Evolutionary conservation across 2,888 invertebrate genomes (phyloP).

Genomic region (Epicampocera succincta): DNA sequence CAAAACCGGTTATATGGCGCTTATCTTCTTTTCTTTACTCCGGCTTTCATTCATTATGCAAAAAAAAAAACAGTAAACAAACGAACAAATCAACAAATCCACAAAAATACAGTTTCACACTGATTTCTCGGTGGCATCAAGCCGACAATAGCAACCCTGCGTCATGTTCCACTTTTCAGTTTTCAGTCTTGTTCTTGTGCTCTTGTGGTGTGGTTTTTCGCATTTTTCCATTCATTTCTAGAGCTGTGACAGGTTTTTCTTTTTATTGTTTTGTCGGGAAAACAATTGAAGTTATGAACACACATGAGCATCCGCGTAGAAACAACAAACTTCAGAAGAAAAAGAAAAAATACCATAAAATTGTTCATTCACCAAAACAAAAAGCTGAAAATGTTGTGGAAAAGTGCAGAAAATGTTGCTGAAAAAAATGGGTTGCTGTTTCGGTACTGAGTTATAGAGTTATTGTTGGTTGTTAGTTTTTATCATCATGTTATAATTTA

Average conservation of each 20-base stretch:
- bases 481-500: conserved; percentile 39
- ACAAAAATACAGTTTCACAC: conserved; percentile 56
- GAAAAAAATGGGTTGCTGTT: background rate
- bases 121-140: conserved; percentile 62
- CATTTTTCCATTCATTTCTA: conserved; percentile 2
- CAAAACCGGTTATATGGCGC: conserved; percentile 34
- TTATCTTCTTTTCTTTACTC: conserved; percentile 24
- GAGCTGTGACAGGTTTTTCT: conserved; percentile 2
- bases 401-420: conserved; percentile 17
- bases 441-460: conserved; percentile 46
- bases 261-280: background rate
- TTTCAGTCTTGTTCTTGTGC: background rate
- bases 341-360: background rate
- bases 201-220: conserved; percentile 17
- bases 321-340: conserved; percentile 14
- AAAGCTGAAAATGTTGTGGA: background rate
- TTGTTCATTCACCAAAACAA: background rate
- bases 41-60: conserved; percentile 18
- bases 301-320: background rate
- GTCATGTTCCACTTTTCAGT: conserved; percentile 44
- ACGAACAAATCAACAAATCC: conserved; percentile 19
- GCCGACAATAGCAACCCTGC: conserved; percentile 22
- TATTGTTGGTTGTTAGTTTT: conserved; percentile 42
- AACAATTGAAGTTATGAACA: background rate
- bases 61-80: conserved; percentile 25